phyloP scores from a whole-genome alignment of 37 sponge, comb jelly and placozoan species.

The Ianthella basta region DNA sequence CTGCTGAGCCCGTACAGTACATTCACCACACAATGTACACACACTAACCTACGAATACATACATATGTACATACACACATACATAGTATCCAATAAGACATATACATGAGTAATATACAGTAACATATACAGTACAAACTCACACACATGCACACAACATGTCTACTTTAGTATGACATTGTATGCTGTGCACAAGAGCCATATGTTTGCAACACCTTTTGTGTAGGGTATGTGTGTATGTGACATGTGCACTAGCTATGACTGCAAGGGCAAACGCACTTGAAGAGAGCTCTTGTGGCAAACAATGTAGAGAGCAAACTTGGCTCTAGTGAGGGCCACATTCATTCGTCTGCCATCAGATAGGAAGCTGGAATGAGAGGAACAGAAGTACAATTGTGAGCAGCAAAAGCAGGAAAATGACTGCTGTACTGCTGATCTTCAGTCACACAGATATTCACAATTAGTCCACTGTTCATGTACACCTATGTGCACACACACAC shows the following conservation, averaged over 20 bases:
- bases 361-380: too few relatives aligned
- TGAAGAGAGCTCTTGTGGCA: neutral
- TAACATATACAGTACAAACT: slow-evolving; percentile 1
- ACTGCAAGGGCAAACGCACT: neutral
- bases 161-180: neutral
- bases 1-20: too few relatives aligned
- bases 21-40: neutral
- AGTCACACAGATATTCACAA: neutral
- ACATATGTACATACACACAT: neutral
- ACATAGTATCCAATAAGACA: too few relatives aligned
- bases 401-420: neutral
- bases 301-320: slow-evolving; percentile 15
- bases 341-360: neutral
- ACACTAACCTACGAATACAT: neutral
- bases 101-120: too few relatives aligned
- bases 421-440: too few relatives aligned
- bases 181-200: too few relatives aligned
- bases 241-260: neutral
- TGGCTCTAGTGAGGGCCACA: slow-evolving; percentile 16
- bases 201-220: too few relatives aligned
- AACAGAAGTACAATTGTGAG: too few relatives aligned
- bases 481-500: slow-evolving; percentile 27
- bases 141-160: slow-evolving; percentile 12
- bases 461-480: slow-evolving; percentile 30
- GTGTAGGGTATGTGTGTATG: too few relatives aligned